Evolutionary conservation across 2,888 invertebrate genomes (phyloP), one percentile per base, ranked within the genome.

Genomic region (Tetropium fuscum): DNA sequence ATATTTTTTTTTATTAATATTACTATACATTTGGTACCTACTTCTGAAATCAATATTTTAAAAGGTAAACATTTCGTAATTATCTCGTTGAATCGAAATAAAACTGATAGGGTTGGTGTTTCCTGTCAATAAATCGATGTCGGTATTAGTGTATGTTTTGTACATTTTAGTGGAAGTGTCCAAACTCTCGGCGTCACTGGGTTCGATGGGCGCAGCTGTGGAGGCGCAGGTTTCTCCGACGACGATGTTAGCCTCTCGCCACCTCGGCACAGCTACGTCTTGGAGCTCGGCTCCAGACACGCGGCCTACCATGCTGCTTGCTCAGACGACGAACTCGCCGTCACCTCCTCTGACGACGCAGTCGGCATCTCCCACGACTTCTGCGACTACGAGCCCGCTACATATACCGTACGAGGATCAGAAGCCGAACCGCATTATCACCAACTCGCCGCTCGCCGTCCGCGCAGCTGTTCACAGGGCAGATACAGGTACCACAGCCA

Each of bases 161-260:
- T 55, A 20, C 30, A 22, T 72, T 74, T 34, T 66, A 82, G 82
- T 78, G 82, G 81, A 80, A 81, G 82, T 74, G 71, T 80, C 81
- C 82, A 82, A 81, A 78, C 85, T 85, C 78, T 85, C 85, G 83
- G 85, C 84, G 78, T 85, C 85, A 79, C 83, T 84, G 85, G 85
- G 83, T 71, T 85, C 85, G 84, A 85, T 85, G 81, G 86, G 82
- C 82, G 81, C 70, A 66, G 73, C 71, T 68, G 71, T 53, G 69
- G 73, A 51, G 74, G 81, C 80, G 34, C 63, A 54, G 66, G 62
- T 51, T 91, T 93, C 92, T 90, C 92, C 90, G 93, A 92, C 90
- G 92, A 92, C 89, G 91, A 91, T 86, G 88, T 91, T 81, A 88
- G 88, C 82, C 82, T 85, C 82, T 85, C 85, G 81, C 85, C 86